Percentiles rank a stretch among this genome's conserved stretches.
These are phyloP conservation scores for Drosophila ficusphila DNA, from an alignment of 1,140 invertebrate species.

Conservation along the genomic window DNA sequence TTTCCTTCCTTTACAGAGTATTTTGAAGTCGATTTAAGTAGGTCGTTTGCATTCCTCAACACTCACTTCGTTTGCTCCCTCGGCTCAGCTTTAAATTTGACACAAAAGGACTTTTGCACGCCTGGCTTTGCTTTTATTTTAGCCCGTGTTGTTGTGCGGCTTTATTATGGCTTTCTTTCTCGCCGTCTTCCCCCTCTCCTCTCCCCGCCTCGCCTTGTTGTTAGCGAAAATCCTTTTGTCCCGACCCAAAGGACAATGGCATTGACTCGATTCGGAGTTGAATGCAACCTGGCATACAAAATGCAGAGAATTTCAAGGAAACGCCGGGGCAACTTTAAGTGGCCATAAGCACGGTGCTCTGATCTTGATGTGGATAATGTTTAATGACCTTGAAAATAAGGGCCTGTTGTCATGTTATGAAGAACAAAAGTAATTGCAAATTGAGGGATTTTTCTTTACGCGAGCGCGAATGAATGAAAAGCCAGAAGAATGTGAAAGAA, in stretches of 20 bases:
- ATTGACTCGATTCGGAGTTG: slow-evolving; percentile 26
- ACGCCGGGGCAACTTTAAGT: slow-evolving; percentile 19
- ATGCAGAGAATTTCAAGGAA: slow-evolving; percentile 24
- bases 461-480: no score
- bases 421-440: neutral
- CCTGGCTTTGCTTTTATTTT: slow-evolving; percentile 13
- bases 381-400: slow-evolving; percentile 28
- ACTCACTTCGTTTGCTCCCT: slow-evolving; percentile 1
- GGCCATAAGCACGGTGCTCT: slow-evolving; percentile 4
- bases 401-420: neutral
- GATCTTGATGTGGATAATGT: slow-evolving; percentile 16
- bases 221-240: slow-evolving; percentile 35
- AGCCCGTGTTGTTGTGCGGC: slow-evolving; percentile 17
- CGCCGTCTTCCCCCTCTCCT: neutral
- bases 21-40: no score
- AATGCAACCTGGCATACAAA: slow-evolving; percentile 37
- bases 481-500: neutral
- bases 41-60: neutral
- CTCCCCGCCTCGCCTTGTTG: neutral
- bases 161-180: slow-evolving; percentile 41
- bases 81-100: slow-evolving; percentile 22
- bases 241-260: slow-evolving; percentile 34
- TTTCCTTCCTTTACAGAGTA: neutral
- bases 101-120: slow-evolving; percentile 43
- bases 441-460: slow-evolving; percentile 1